Evolutionary conservation across 2,888 invertebrate species (phyloP), one percentile per base, ranked within the genome.

Genomic region (Drosophila flavopinicola): DNA sequence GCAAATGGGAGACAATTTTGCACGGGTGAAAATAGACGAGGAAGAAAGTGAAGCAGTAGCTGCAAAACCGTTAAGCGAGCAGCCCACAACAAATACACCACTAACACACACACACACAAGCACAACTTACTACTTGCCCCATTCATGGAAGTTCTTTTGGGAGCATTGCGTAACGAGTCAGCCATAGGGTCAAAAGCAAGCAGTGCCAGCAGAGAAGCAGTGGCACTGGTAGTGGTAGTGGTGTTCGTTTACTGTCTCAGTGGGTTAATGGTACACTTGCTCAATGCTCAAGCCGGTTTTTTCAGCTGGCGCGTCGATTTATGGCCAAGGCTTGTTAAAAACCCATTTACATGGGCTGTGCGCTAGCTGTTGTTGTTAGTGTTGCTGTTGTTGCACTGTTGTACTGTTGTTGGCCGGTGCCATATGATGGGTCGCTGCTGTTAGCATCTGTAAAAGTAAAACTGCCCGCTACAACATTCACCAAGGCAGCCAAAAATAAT

Each of bases 231-330:
- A 20, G 51, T 41, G 32, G 42, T 49, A 38, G 66, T 48, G 63
- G n/a, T n/a, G n/a, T n/a, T 72, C 66, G 78, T 75, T 86, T 85
- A 85, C 82, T 89, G 87, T 91, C 88, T 91, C 91, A 91, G 90
- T 91, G 91, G 91, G 91, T 91, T 90, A 91, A 90, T 91, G 78
- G 91, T 87, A 83, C 83, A 84, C 89, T 88, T 88, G 89, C 86
- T 84, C 85, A 88, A 88, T 69, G 58, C 74, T 59, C 35, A 56
- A 59, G 66, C 78, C 68, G 65, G 75, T 75, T 57, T 57, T 57
- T 72, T 33, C 48, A 52, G 70, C 67, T 59, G 64, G 57, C 45
- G 59, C 51, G 59, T 59, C 75, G 67, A 78, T 83, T 86, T 82
- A 80, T 78, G 66, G 78, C 78, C 68, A 42, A 67, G 63, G 67